Evolutionary conservation across 2,888 invertebrate species (phyloP), one percentile per base, ranked within the genome.

Genomic region (Amphimallon solstitiale): DNA sequence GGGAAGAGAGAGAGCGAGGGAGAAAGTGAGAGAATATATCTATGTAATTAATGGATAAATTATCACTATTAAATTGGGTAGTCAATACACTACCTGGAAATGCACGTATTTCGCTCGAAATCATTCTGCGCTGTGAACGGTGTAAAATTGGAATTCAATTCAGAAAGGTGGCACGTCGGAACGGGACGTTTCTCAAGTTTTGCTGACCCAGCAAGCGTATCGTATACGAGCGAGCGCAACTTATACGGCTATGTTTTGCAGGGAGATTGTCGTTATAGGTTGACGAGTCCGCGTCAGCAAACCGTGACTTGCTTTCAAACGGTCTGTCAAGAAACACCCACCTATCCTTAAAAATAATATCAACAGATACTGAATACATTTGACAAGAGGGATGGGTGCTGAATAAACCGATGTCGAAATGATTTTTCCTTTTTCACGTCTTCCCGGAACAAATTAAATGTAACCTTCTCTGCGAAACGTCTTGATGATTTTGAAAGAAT

Each of bases 271-370:
- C 62, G 62, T 49, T 51, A 43, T 38, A 21, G 62, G 62, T 62
- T 62, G 62, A 62, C 62, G 62, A 49, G 62, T 21, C 23, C 40
- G 40, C 62, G 51, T 62, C 62, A 62, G 62, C 62, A 62, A 29
- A 56, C 43, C 56, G 56, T 56, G 56, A 56, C 56, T 56, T 29
- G 56, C 15, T 56, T 56, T 23, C 43, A 7, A 56, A 43, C 38
- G 43, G 17, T 12, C 29, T 12, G 21, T 52, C 17, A 38, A 23
- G 5, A 56, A 56, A 43, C 9, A 43, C 21, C 40, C 23, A 43
- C 21, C 40, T 43, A 40, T 56, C 56, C 23, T 56, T 56, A 56
- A 56, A 56, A 56, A 56, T 56, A 56, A 56, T 56, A 56, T 29
- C 56, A 4, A 56, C 43, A 37, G 43, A 23, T 56, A 34, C 14